A percentile compares a stretch with the other conserved stretches of the same genome.
Conservation (phyloP, 2,797 vertebrate species). For the Hoplostethus atlanticus region DNA sequence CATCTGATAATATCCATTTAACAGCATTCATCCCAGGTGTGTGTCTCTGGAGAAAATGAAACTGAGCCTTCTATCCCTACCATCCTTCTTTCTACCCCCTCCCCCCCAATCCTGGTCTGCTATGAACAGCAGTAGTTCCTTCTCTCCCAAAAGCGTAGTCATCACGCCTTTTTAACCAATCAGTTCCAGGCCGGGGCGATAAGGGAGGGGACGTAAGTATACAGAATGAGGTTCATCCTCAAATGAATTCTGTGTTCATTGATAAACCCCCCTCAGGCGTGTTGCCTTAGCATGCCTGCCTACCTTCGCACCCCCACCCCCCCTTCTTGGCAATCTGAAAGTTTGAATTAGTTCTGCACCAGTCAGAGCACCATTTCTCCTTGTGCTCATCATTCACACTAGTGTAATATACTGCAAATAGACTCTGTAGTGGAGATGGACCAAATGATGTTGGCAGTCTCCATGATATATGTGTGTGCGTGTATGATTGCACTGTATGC, state of each 20-base stretch:
- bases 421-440: slow-evolving; percentile 41
- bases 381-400: slow-evolving; percentile 58
- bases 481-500: slow-evolving; percentile 22
- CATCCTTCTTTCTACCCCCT: slow-evolving; percentile 4
- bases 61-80: slow-evolving; percentile 33
- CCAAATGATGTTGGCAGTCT: slow-evolving; percentile 54
- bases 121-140: slow-evolving; percentile 36
- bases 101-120: slow-evolving; percentile 25
- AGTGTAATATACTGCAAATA: slow-evolving; percentile 56
- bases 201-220: slow-evolving; percentile 52
- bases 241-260: slow-evolving; percentile 76
- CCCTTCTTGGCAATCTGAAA: slow-evolving; percentile 67
- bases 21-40: slow-evolving; percentile 51
- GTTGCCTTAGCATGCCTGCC: slow-evolving; percentile 41
- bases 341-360: slow-evolving; percentile 80
- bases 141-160: slow-evolving; percentile 61
- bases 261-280: slow-evolving; percentile 61
- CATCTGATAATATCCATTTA: slow-evolving; percentile 44
- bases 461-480: slow-evolving; percentile 29
- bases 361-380: slow-evolving; percentile 48
- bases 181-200: slow-evolving; percentile 58
- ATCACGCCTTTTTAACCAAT: slow-evolving; percentile 72
- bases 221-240: slow-evolving; percentile 66
- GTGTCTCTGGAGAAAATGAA: slow-evolving; percentile 61
- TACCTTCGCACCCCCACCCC: slow-evolving; percentile 36